Evolutionary conservation across 2,113 vertebrate genomes (phyloP).

Genomic region (Amazona guildingii): DNA sequence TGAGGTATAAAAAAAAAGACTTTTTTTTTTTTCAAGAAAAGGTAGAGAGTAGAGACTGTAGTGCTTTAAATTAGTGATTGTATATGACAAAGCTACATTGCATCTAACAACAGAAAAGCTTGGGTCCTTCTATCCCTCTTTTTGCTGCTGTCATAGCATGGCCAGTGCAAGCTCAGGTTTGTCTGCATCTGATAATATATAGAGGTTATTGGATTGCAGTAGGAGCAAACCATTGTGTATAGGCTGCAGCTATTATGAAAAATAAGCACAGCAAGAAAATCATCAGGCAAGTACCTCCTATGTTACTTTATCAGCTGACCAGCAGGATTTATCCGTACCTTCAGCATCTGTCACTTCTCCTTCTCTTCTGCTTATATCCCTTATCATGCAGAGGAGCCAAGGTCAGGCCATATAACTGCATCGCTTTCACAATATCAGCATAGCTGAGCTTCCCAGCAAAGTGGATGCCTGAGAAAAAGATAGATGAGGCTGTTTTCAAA

Average conservation of each 20-base stretch:
- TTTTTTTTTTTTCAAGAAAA: not conserved
- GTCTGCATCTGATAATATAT: not conserved
- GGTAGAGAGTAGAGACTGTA: not conserved
- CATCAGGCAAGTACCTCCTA: not conserved
- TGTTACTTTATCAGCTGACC: slow-evolving; percentile 5
- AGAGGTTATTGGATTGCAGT: not conserved
- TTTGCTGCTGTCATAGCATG: not conserved
- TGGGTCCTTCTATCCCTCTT: not conserved
- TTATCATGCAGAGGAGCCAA: not conserved
- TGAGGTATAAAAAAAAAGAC: not conserved
- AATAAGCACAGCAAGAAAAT: not conserved
- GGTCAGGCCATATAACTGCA: not conserved
- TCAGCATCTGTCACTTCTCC: not conserved
- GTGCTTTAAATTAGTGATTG: not conserved
- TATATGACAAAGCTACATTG: not conserved
- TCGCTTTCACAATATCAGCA: slow-evolving; percentile 16
- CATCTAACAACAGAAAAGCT: not conserved
- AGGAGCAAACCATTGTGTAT: not conserved
- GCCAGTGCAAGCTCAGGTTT: not conserved
- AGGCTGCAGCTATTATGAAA: not conserved
- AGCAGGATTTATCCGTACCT: not conserved
- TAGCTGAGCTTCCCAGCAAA: not conserved
- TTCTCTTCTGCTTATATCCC: not conserved
- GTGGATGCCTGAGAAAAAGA: slow-evolving; percentile 25
- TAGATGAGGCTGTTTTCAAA: slow-evolving; percentile 29